Base-by-base conservation (phyloP, 2,113 vertebrate species). In the Gobius niger region DNA sequence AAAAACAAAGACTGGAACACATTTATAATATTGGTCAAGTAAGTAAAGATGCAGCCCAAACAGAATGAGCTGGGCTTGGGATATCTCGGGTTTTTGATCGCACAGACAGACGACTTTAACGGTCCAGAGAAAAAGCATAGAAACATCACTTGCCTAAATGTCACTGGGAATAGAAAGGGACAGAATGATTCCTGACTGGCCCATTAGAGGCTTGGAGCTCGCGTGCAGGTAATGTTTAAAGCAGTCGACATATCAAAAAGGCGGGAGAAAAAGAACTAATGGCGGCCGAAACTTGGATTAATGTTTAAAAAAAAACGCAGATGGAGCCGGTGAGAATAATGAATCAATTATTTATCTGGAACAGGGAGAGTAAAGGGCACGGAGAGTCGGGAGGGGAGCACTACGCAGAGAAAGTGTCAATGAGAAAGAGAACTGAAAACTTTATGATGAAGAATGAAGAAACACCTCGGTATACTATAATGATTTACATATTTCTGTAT, bases 141-240 rank as follows among this genome's bases (percentile, higher is more conserved):
- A 79, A 34, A 76, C 61, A 57, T 76, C 44, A 76, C 85, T 87
- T 82, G 72, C 75, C 44, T 82, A 87, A 91, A 91, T 87, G 87
- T 81, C 83, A 81, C 76, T 60, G 77, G 47, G 68, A 65, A 63
- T 49, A 19, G 64, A 57, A 63, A 80, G 8, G 57, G 24, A 34
- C 24, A 34, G 24, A 34, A 34, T 34, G 24, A 34, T 34, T 34
- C 24, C 24, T 75, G 46, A 69, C 61, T 34, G 65, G 67, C 70
- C 80, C 83, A 85, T 85, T 88, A 82, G 65, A 60, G 70, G 78
- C 74, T 77, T 80, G 52, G 49, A 19, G 19, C 52, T 12, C 4
- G 9, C 18, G 52, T 10, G 18, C 67, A 80, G 51, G 62, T 42
- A 72, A 34, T 34, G 24, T 34, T 34, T 34, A 34, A 50, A 73